Evolutionary conservation across 2,113 vertebrate genomes (phyloP), one percentile per base, ranked within the genome.

Genomic region (Trinectes maculatus): DNA sequence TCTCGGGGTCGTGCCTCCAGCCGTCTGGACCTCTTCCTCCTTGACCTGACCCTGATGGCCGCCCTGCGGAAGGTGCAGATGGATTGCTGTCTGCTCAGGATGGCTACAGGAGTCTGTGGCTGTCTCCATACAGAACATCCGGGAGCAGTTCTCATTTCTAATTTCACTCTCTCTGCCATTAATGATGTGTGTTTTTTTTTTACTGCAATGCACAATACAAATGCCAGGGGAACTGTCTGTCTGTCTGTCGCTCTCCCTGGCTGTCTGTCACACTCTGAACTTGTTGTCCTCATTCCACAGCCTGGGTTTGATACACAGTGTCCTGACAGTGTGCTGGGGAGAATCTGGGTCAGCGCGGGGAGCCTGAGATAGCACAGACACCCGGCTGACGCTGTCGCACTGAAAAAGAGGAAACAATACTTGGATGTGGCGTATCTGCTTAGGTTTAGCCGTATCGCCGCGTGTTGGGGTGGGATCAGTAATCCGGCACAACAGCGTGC

Each of bases 291-390:
- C 77, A 63, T 88, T 89, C 63, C 79, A 61, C 53, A 75, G 75
- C 86, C 79, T 82, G 82, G 48, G 79, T 91, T 74, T 61, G 67
- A 80, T 71, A 55, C 83, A 80, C 39, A 46, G 43, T 34, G 72
- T 80, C 69, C 79, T 52, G 79, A 63, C 79, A 70, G 77, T 72
- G 66, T 61, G 65, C 77, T 52, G 28, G 18, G 55, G 68, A 78
- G 75, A 85, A 89, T 86, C 71, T 89, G 68, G 87, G 89, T 85
- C 85, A 88, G 70, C 1, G 43, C 52, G 64, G 57, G 71, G 59
- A 71, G 74, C 26, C 53, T 10, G 52, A 74, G 63, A 79, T 56
- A 71, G 76, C 59, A 40, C 79, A 51, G 61, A 43, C 75, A 80
- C 22, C 3, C 67, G 60, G 71, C 62, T 47, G 67, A 52, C 60